A percentile compares a stretch with the other conserved stretches of the same genome.
phyloP scores from a whole-genome alignment of 1,140 invertebrate species.

The Rhyacophila brunnea region DNA sequence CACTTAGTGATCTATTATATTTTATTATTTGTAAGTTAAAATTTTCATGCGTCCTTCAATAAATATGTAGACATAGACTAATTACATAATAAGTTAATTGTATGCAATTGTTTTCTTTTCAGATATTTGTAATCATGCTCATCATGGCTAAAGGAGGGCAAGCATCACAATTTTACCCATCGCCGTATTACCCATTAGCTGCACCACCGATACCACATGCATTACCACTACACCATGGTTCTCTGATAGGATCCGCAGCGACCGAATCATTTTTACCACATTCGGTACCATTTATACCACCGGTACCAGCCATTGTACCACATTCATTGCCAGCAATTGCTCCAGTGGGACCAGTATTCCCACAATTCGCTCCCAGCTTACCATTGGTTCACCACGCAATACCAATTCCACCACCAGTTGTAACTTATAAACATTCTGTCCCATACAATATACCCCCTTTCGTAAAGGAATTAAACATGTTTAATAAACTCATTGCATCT shows the following conservation, averaged over 20 bases:
- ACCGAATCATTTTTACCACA: constrained; percentile 2
- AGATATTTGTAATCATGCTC: no score
- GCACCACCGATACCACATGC: no score
- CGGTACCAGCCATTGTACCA: neutral
- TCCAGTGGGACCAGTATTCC: neutral
- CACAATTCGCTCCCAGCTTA: neutral
- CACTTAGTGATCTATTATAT: no score
- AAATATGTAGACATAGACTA: no score
- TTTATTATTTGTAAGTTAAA: no score
- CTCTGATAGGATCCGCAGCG: neutral
- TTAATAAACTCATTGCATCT: constrained; percentile 26
- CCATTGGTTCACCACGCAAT: constrained; percentile 1
- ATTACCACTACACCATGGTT: no score
- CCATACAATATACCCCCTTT: constrained; percentile 45
- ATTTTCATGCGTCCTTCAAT: no score
- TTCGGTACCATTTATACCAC: neutral
- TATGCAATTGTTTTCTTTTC: no score
- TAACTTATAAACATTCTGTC: constrained; percentile 41
- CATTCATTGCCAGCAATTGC: constrained; percentile 2
- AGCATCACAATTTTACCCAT: no score
- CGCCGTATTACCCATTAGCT: no score
- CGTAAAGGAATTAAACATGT: constrained; percentile 40
- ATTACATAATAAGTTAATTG: no score
- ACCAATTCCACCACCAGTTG: constrained; percentile 28
- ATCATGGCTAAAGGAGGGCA: no score